These are phyloP conservation scores for Corythaeola cristata DNA, from an alignment of 2,113 vertebrate genomes.

Conservation along the genomic window DNA sequence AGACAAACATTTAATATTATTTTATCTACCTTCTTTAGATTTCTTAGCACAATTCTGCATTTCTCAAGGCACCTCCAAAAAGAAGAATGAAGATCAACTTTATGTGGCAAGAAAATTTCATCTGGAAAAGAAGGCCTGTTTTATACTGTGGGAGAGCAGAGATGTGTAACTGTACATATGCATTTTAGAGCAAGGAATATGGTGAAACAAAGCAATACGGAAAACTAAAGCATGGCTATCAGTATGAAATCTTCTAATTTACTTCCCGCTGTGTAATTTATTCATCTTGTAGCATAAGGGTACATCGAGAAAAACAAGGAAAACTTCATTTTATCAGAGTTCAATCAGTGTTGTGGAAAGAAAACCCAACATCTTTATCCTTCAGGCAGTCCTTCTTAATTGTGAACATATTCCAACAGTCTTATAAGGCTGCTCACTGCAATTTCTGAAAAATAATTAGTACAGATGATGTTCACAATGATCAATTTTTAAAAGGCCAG, in stretches of 20 bases:
- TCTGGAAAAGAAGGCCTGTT: background rate
- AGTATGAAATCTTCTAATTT: slow-evolving; percentile 58
- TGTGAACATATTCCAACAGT: background rate
- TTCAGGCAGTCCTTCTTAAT: slow-evolving; percentile 41
- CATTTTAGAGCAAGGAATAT: background rate
- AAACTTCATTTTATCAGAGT: slow-evolving; percentile 32
- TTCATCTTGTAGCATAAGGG: slow-evolving; percentile 56
- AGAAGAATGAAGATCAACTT: background rate
- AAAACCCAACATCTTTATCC: background rate
- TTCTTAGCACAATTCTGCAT: background rate
- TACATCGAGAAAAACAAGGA: slow-evolving; percentile 20
- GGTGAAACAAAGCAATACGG: background rate
- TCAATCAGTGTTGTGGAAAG: slow-evolving; percentile 6
- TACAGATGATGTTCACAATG: background rate
- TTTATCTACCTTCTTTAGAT: background rate
- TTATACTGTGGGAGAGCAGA: background rate
- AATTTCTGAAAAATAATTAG: background rate
- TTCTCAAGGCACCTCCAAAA: background rate
- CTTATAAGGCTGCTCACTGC: background rate
- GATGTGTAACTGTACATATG: background rate
- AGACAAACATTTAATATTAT: background rate
- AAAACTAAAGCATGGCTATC: slow-evolving; percentile 20
- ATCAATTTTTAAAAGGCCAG: background rate
- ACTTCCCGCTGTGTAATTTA: slow-evolving; percentile 58
- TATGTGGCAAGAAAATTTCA: background rate